These are phyloP conservation scores for Piaya cayana DNA, from an alignment of 2,113 vertebrate species.

Conservation along the genomic window DNA sequence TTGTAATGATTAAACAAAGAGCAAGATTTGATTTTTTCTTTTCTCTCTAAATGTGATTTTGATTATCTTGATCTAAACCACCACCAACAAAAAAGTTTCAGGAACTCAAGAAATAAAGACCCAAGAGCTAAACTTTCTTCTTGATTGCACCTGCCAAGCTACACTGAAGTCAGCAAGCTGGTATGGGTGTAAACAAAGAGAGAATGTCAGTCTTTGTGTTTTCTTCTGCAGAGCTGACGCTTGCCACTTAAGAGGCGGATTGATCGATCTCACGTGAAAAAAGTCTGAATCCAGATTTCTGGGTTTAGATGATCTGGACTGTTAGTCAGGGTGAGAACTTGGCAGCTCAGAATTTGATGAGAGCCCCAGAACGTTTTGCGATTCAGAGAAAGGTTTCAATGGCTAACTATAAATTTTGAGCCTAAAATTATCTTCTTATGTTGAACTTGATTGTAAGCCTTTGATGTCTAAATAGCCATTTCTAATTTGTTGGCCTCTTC, in stretches of 20 bases:
- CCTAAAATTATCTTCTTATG: not conserved
- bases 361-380: not conserved
- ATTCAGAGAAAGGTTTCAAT: not conserved
- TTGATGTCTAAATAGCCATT: not conserved
- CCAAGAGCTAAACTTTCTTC: conserved; percentile 2
- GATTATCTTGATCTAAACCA: conserved; percentile 23
- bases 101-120: not conserved
- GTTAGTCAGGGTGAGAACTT: not conserved
- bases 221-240: not conserved
- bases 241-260: not conserved
- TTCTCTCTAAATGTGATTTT: not conserved
- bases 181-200: not conserved
- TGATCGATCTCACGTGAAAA: not conserved
- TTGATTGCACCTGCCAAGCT: conserved; percentile 48
- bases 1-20: not conserved
- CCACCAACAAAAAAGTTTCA: not conserved
- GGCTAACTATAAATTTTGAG: not conserved
- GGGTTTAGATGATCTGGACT: not conserved
- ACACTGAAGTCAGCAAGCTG: conserved; percentile 9
- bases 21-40: not conserved
- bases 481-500: not conserved
- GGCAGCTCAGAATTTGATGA: not conserved
- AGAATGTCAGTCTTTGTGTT: conserved; percentile 47
- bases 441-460: not conserved
- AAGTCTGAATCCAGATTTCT: not conserved